Evolutionary conservation across 2,113 vertebrate species (phyloP).

Genomic region (Indicator maculatus): DNA sequence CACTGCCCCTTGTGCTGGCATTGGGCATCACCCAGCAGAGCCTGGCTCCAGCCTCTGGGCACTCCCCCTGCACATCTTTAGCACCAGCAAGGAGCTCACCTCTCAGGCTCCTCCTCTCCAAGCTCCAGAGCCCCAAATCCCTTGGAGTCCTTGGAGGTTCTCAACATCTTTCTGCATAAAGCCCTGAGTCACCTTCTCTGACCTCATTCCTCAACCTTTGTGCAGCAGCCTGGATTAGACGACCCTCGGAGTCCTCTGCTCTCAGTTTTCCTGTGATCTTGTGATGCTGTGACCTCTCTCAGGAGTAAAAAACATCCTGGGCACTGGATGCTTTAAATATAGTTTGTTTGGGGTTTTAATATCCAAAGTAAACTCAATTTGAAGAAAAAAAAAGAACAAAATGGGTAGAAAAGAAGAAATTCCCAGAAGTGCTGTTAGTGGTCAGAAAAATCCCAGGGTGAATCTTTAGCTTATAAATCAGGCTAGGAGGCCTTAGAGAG

Average conservation of each 20-base stretch:
- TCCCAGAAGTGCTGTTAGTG: not conserved
- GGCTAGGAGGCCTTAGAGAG: not conserved
- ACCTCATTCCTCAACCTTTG: not conserved
- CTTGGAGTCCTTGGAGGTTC: not conserved
- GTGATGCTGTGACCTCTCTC: not conserved
- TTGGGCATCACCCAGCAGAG: too few species aligned
- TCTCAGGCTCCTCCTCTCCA: too few species aligned
- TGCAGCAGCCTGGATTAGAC: not conserved
- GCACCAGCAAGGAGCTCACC: too few species aligned
- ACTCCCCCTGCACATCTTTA: too few species aligned
- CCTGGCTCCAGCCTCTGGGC: too few species aligned
- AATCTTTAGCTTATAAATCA: not conserved
- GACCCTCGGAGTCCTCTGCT: not conserved
- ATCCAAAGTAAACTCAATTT: not conserved
- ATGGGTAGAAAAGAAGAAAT: not conserved
- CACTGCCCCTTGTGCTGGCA: too few species aligned
- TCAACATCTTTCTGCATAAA: not conserved
- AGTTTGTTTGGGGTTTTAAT: not conserved
- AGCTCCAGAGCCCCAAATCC: not conserved
- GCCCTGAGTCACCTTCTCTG: not conserved
- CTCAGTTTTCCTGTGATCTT: not conserved
- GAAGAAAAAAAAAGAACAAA: not conserved
- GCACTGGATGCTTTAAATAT: not conserved
- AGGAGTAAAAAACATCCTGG: not conserved
- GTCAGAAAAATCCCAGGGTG: slow-evolving; percentile 1